These are phyloP conservation scores for Pseudopleuronectes americanus DNA, from an alignment of 2,797 vertebrate species.

Conservation along the genomic window DNA sequence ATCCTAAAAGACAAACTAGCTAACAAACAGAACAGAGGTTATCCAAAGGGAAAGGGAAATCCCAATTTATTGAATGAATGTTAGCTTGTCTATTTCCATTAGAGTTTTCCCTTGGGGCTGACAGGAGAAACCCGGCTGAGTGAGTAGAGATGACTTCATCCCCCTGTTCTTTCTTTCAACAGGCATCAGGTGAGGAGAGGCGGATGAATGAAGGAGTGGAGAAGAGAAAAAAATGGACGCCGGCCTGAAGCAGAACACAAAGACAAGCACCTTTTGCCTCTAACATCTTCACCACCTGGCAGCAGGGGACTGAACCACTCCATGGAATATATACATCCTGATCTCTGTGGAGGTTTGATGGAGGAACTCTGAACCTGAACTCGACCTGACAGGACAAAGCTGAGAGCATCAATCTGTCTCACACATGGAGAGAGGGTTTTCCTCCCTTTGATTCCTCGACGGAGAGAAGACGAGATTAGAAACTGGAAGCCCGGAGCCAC, in stretches of 20 bases:
- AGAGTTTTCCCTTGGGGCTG: too few species aligned
- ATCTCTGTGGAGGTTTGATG: slow-evolving; percentile 11
- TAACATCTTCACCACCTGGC: slow-evolving; percentile 9
- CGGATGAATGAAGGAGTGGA: slow-evolving; percentile 2
- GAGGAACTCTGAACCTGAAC: background rate
- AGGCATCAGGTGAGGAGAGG: slow-evolving; percentile 72
- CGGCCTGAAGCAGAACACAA: slow-evolving; percentile 14
- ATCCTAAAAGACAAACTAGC: too few species aligned
- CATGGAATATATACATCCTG: background rate
- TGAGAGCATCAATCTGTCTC: background rate
- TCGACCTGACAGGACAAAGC: background rate
- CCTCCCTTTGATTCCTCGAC: slow-evolving; percentile 1
- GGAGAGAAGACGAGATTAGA: background rate
- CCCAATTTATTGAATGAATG: too few species aligned
- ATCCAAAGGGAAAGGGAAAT: too few species aligned
- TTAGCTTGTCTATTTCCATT: too few species aligned
- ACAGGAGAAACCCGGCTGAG: too few species aligned
- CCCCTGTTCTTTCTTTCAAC: slow-evolving; percentile 1
- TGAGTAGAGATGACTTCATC: background rate
- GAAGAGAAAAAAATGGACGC: slow-evolving; percentile 11
- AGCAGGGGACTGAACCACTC: background rate
- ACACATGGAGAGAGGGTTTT: too few species aligned
- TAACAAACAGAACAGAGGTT: too few species aligned
- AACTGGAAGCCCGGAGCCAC: background rate
- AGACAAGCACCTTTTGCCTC: slow-evolving; percentile 26